Evolutionary conservation across 2,888 invertebrate species (phyloP).

Genomic region (Heliconius ethilla): DNA sequence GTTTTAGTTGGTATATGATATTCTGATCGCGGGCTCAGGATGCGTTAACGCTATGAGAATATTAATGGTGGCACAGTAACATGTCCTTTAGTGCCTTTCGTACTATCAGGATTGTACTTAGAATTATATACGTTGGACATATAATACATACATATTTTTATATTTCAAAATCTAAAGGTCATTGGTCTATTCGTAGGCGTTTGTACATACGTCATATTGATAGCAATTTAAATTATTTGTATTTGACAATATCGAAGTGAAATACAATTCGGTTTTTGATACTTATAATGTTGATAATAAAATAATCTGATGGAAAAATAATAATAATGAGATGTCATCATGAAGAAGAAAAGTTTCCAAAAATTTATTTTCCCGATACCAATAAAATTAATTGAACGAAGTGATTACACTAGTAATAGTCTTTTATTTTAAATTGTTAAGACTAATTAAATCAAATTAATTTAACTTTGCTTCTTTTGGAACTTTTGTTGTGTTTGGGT

Average conservation of each 20-base stretch:
- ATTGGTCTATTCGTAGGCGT: slow-evolving; percentile 35
- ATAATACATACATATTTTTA: slow-evolving; percentile 43
- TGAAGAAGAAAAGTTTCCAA: too few relatives aligned
- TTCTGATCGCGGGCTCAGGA: slow-evolving; percentile 64
- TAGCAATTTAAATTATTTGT: too few relatives aligned
- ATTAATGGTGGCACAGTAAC: slow-evolving; percentile 62
- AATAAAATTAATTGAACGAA: too few relatives aligned
- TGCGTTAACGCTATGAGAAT: slow-evolving; percentile 57
- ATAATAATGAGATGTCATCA: not conserved
- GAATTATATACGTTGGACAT: slow-evolving; percentile 45
- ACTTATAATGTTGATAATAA: not conserved
- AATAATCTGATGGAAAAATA: not conserved
- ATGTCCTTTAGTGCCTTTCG: slow-evolving; percentile 50
- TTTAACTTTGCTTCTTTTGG: too few relatives aligned
- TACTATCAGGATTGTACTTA: slow-evolving; percentile 45
- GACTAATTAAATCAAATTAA: too few relatives aligned
- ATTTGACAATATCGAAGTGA: too few relatives aligned
- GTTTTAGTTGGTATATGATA: slow-evolving; percentile 49
- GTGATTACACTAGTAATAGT: too few relatives aligned
- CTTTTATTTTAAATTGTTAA: too few relatives aligned
- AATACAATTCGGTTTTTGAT: not conserved
- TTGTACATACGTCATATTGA: not conserved
- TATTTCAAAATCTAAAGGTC: slow-evolving; percentile 41
- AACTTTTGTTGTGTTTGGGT: not conserved
- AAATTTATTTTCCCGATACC: too few relatives aligned